Conservation (phyloP, 53 echinoderm and acorn worm species). For the Luidia sarsii region DNA sequence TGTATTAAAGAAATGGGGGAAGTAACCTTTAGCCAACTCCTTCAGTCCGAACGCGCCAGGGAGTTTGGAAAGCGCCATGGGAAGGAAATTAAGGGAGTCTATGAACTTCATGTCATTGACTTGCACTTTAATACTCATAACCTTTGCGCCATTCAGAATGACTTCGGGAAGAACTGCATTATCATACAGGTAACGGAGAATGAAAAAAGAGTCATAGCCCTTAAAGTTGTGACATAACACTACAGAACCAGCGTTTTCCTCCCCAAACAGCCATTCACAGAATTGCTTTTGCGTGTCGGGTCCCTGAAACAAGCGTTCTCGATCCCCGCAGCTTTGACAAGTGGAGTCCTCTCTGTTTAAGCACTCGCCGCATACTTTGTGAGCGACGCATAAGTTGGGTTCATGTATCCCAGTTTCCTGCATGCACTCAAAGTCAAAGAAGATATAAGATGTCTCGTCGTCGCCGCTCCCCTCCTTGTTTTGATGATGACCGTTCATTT, state of each 20-base stretch:
- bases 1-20: conserved; percentile 44
- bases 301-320: conserved; percentile 35
- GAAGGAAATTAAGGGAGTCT: conserved; percentile 18
- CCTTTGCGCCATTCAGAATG: conserved; percentile 30
- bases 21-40: conserved; percentile 46
- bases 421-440: conserved; percentile 41
- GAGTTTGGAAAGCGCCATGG: conserved; percentile 29
- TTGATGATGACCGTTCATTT: not conserved
- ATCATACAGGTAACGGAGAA: conserved; percentile 4
- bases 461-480: not conserved
- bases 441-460: conserved; percentile 14
- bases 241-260: not conserved
- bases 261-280: conserved; percentile 48
- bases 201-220: conserved; percentile 34
- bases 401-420: conserved; percentile 31
- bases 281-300: conserved; percentile 23
- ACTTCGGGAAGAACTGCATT: conserved; percentile 42
- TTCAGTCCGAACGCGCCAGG: conserved; percentile 25
- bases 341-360: not conserved
- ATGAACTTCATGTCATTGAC: conserved; percentile 11
- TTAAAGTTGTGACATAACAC: conserved; percentile 60
- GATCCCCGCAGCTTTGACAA: not conserved
- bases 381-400: conserved; percentile 23
- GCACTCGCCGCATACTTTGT: conserved; percentile 6
- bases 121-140: conserved; percentile 18